phyloP scores from a whole-genome alignment of 1,140 invertebrate genomes.

The Drosophila bocki region DNA sequence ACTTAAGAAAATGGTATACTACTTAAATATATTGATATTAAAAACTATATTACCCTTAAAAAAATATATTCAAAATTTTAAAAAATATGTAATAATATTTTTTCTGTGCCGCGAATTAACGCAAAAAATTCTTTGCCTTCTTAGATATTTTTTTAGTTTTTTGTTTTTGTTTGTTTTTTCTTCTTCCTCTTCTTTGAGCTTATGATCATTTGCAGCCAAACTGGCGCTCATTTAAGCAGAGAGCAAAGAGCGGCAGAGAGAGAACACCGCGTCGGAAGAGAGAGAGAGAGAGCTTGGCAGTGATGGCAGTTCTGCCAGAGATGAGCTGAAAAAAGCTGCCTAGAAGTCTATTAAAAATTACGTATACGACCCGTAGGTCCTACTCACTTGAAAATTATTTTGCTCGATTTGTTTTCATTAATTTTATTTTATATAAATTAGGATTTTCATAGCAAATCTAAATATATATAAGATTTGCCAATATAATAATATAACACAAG shows the following conservation, averaged over 20 bases:
- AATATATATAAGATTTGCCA: no score
- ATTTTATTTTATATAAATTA: no score
- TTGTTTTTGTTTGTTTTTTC: slow-evolving; percentile 19
- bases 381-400: no score
- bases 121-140: slow-evolving; percentile 52
- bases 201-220: slow-evolving; percentile 34
- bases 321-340: background rate
- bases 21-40: background rate
- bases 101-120: slow-evolving; percentile 34
- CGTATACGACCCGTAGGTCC: background rate
- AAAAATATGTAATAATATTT: background rate
- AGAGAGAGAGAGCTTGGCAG: background rate
- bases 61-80: background rate
- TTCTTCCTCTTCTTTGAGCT: slow-evolving; percentile 17
- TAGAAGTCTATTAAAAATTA: background rate
- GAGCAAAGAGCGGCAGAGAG: background rate
- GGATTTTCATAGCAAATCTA: no score
- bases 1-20: no score
- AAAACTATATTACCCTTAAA: background rate
- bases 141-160: slow-evolving; percentile 2
- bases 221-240: slow-evolving; percentile 34
- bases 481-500: no score
- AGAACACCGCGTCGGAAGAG: background rate
- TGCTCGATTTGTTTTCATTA: no score
- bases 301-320: slow-evolving; percentile 3